phyloP scores from a whole-genome alignment of 2,113 vertebrate genomes.

The Struthidea cinerea region DNA sequence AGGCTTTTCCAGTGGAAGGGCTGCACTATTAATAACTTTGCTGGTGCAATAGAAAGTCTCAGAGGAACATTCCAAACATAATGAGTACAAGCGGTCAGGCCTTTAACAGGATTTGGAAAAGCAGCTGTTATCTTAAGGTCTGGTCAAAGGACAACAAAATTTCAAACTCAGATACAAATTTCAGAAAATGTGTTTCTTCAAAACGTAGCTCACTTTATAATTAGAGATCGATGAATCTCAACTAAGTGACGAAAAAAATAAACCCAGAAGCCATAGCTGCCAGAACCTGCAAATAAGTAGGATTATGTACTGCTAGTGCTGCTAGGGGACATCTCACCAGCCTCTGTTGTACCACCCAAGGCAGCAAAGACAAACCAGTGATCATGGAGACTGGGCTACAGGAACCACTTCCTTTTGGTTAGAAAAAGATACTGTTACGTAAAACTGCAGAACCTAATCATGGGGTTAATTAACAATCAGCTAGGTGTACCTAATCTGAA shows the following conservation, averaged over 20 bases:
- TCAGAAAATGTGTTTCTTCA: not conserved
- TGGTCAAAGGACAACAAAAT: not conserved
- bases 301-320: not conserved
- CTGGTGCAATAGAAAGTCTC: not conserved
- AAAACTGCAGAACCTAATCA: not conserved
- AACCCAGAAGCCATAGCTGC: not conserved
- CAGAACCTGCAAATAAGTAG: not conserved
- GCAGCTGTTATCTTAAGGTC: not conserved
- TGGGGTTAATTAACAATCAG: not conserved
- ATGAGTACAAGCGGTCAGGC: not conserved
- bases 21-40: not conserved
- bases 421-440: not conserved
- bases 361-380: not conserved
- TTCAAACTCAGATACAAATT: not conserved
- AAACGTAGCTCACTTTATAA: not conserved
- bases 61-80: not conserved
- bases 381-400: not conserved
- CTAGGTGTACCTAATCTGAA: not conserved
- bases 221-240: not conserved
- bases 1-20: not conserved
- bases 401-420: not conserved
- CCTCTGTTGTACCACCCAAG: not conserved
- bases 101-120: not conserved
- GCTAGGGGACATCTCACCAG: not conserved
- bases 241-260: not conserved